phyloP scores from a whole-genome alignment of 2,113 vertebrate species.

The Mormyrus lacerda region DNA sequence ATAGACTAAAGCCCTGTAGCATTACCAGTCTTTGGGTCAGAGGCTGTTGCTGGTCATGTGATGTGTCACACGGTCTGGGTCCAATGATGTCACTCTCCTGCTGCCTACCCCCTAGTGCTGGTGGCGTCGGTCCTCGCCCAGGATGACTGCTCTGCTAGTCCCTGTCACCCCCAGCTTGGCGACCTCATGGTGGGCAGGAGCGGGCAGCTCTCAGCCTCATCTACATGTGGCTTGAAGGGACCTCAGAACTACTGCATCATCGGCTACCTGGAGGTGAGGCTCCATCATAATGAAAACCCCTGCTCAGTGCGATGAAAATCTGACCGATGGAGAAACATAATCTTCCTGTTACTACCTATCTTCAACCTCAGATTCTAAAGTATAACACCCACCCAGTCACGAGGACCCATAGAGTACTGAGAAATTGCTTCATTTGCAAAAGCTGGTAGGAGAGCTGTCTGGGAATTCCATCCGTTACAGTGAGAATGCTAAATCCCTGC shows the following conservation, averaged over 20 bases:
- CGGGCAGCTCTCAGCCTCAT: constrained; percentile 62
- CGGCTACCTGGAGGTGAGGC: constrained; percentile 74
- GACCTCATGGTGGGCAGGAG: constrained; percentile 72
- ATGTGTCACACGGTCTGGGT: not conserved
- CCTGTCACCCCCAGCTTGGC: constrained; percentile 62
- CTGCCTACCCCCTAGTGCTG: constrained; percentile 44
- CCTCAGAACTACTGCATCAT: constrained; percentile 81
- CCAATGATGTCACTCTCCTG: not conserved
- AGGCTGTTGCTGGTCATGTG: not conserved
- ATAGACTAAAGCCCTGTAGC: not conserved
- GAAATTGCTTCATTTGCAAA: not conserved
- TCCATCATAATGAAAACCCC: not conserved
- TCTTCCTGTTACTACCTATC: not conserved
- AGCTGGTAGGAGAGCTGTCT: not conserved
- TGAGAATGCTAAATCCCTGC: not conserved
- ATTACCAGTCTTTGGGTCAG: not conserved
- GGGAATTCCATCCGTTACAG: not conserved
- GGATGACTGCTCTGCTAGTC: constrained; percentile 49
- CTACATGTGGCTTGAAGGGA: constrained; percentile 67
- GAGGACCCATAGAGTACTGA: not conserved
- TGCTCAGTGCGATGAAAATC: not conserved
- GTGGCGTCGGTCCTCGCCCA: constrained; percentile 45
- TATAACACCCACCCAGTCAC: not conserved
- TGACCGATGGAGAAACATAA: not conserved
- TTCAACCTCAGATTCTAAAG: not conserved